Percentiles rank a stretch among this genome's conserved stretches.
Conservation (phyloP, 2,113 vertebrate genomes). For the Zosterops hypoxanthus region DNA sequence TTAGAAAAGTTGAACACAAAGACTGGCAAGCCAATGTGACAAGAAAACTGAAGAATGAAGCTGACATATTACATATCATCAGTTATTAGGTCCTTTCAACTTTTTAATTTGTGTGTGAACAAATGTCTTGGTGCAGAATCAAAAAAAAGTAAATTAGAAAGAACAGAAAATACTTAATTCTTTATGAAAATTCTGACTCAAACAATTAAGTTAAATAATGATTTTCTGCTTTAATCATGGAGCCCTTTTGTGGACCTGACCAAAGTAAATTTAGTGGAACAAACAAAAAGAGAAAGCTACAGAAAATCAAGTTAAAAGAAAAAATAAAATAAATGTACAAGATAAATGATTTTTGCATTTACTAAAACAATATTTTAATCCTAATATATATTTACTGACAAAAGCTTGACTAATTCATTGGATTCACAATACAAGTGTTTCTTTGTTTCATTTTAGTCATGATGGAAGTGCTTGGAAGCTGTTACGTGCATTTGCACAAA, state of each 20-base stretch:
- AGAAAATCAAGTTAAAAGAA: background rate
- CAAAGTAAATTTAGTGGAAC: background rate
- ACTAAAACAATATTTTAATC: conserved; percentile 4
- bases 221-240: background rate
- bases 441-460: conserved; percentile 11
- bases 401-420: background rate
- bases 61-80: background rate
- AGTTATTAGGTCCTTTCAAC: background rate
- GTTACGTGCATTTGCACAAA: background rate
- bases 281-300: background rate
- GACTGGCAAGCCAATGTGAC: background rate
- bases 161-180: background rate
- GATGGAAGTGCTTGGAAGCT: background rate
- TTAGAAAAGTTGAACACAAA: background rate
- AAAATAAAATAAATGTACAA: background rate
- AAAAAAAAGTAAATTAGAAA: background rate
- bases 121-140: background rate
- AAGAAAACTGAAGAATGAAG: background rate
- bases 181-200: background rate
- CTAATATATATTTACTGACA: background rate
- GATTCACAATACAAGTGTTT: background rate
- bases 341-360: background rate
- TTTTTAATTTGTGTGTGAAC: background rate
- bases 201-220: background rate
- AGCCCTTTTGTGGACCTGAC: background rate